Conservation (phyloP, 2,113 vertebrate species). For the Bos indicus region DNA sequence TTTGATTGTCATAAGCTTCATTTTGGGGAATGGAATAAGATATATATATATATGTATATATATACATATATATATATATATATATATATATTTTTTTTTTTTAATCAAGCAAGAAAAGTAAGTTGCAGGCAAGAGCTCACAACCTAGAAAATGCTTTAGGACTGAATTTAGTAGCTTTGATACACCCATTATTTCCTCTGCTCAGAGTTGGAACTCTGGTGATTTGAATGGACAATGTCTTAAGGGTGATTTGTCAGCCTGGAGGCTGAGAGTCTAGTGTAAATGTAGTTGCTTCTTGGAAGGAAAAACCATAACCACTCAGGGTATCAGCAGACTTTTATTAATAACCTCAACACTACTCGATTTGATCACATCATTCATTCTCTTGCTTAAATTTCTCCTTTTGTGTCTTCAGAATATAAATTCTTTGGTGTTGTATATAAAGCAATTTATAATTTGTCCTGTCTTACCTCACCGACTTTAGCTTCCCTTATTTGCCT, state of each 20-base stretch:
- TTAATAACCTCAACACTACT: neutral
- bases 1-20: neutral
- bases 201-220: neutral
- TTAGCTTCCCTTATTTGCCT: neutral
- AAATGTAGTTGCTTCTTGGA: neutral
- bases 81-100: neutral
- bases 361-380: neutral
- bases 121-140: neutral
- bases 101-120: neutral
- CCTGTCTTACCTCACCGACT: neutral
- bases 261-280: neutral
- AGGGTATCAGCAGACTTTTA: neutral
- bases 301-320: neutral
- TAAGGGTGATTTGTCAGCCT: neutral
- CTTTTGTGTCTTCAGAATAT: neutral
- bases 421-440: neutral
- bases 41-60: too few relatives aligned
- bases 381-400: neutral
- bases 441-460: neutral
- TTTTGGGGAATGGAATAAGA: neutral
- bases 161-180: neutral
- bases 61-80: too few relatives aligned
- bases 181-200: neutral
- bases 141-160: neutral
- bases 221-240: neutral